These are phyloP conservation scores for Ctenodactylus gundi DNA, from an alignment of 2,113 vertebrate genomes.

Conservation along the genomic window DNA sequence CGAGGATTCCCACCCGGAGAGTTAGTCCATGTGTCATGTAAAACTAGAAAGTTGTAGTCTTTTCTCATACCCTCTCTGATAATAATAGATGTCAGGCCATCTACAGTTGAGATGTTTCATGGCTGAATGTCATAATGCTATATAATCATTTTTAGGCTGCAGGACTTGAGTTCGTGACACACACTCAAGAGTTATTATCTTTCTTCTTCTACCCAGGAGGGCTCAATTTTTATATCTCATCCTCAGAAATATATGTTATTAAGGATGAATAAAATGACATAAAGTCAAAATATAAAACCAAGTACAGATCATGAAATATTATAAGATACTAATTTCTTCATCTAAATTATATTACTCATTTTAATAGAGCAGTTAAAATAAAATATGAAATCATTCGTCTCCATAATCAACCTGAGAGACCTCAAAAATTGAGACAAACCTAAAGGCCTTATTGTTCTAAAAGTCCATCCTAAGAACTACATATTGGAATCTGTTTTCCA, in stretches of 20 bases:
- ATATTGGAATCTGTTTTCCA: not conserved
- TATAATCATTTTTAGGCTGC: not conserved
- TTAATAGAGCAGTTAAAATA: not conserved
- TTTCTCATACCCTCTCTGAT: not conserved
- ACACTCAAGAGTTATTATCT: constrained; percentile 1
- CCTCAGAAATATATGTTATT: not conserved
- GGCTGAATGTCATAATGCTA: not conserved
- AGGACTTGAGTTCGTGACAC: not conserved
- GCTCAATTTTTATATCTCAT: constrained; percentile 10
- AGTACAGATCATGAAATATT: not conserved
- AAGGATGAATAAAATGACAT: not conserved
- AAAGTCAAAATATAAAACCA: constrained; percentile 45
- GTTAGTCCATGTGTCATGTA: not conserved
- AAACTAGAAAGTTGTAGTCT: not conserved
- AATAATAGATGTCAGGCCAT: not conserved
- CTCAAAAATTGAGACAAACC: not conserved
- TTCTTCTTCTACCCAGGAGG: not conserved
- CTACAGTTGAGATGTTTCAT: not conserved
- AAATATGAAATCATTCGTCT: not conserved
- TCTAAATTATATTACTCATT: constrained; percentile 21
- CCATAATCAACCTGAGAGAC: not conserved
- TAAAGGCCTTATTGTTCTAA: not conserved
- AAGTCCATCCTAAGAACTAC: not conserved
- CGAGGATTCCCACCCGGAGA: not conserved
- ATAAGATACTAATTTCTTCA: constrained; percentile 4